phyloP scores from a whole-genome alignment of 1,140 invertebrate genomes.

The Portunus trituberculatus region DNA sequence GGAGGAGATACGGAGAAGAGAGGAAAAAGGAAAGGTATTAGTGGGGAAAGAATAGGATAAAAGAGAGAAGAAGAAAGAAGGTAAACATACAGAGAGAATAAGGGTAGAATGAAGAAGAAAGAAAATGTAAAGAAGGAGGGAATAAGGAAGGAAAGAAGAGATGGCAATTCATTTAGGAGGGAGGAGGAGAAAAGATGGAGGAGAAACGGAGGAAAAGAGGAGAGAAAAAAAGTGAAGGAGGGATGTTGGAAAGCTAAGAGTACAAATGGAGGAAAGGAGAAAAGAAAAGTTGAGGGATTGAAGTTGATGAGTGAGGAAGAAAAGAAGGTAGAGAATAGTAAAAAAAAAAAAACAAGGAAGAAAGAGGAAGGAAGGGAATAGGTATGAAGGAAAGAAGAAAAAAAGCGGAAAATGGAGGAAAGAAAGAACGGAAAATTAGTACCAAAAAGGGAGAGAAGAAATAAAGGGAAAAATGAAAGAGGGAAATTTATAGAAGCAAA shows the following conservation, averaged over 20 bases:
- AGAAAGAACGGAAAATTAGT: too few species aligned
- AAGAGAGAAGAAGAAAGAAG: not conserved
- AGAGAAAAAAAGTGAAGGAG: too few species aligned
- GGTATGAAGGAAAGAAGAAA: too few species aligned
- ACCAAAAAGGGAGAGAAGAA: too few species aligned
- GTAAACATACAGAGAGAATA: not conserved
- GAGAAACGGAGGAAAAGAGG: too few species aligned
- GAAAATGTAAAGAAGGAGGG: not conserved
- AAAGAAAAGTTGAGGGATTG: not conserved
- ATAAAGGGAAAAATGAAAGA: too few species aligned
- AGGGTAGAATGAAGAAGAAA: not conserved
- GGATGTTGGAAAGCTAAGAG: not conserved
- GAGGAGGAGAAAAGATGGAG: not conserved
- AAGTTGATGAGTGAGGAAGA: not conserved
- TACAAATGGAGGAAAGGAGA: not conserved
- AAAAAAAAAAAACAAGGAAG: not conserved
- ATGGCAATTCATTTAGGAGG: not conserved
- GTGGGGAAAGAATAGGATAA: not conserved
- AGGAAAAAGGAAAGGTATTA: not conserved
- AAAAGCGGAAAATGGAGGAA: too few species aligned
- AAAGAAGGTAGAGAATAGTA: not conserved
- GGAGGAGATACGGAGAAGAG: not conserved
- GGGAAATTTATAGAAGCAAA: too few species aligned
- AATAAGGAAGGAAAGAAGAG: not conserved
- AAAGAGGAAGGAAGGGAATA: not conserved